Percentiles rank a stretch among this genome's conserved stretches.
Evolutionary conservation across 2,797 vertebrate genomes (phyloP).

Genomic region (Lycodopsis pacificus): DNA sequence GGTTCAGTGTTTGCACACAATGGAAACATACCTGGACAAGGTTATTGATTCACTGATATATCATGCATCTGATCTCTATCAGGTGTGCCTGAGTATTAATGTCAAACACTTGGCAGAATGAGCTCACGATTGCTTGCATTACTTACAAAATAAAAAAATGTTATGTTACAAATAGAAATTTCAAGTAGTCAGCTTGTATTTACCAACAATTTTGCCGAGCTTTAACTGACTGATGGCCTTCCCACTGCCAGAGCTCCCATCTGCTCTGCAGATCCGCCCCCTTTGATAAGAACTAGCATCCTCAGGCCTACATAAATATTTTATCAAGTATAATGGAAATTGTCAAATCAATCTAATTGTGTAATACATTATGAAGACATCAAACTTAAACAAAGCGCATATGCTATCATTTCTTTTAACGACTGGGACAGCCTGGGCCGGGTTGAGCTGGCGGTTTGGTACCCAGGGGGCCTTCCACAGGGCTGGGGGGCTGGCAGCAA

Average conservation of each 20-base stretch:
- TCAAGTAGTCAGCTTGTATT: constrained; percentile 44
- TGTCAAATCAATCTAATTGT: constrained; percentile 99
- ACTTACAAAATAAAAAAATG: constrained; percentile 17
- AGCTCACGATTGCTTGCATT: constrained; percentile 8
- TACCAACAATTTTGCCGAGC: constrained; percentile 34
- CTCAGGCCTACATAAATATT: constrained; percentile 99
- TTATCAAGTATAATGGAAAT: constrained; percentile 99
- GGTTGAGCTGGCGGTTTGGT: constrained; percentile 88
- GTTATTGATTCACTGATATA: constrained; percentile 46
- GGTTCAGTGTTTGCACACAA: constrained; percentile 32
- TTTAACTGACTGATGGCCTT: constrained; percentile 94
- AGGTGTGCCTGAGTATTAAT: constrained; percentile 39
- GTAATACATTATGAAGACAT: constrained; percentile 99
- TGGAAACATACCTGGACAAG: constrained; percentile 44
- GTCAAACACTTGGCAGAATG: constrained; percentile 36
- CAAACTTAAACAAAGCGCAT: constrained; percentile 99
- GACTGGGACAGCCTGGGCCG: constrained; percentile 78
- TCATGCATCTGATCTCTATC: constrained; percentile 37
- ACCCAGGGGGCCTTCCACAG: constrained; percentile 89
- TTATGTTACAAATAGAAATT: constrained; percentile 34
- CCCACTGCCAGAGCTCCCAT: constrained; percentile 77
- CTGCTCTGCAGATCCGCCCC: constrained; percentile 93
- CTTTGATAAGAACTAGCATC: constrained; percentile 99
- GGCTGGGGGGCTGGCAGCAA: constrained; percentile 86
- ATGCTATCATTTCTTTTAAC: constrained; percentile 99